Base-by-base conservation (phyloP, 1,140 invertebrate genomes). In the Nylanderia fulva region DNA sequence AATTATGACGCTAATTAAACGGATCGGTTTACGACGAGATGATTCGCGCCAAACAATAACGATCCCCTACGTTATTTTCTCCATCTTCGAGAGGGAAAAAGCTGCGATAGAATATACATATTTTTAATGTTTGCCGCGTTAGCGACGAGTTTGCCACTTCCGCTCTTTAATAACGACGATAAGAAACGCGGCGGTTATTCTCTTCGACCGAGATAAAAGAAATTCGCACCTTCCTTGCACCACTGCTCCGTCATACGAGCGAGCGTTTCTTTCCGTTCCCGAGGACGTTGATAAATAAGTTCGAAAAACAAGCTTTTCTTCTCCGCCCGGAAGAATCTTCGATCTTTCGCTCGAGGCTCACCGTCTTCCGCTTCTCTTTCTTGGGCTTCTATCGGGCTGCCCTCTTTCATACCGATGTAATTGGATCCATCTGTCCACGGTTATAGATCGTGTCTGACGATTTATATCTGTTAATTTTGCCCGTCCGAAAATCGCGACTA, bases 1-100 rank as follows among this genome's bases (percentile, higher is more conserved):
- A 68, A 79, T 79, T 79, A 79, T 79, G 76, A 79, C 15, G 76
- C 76, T 79, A 68, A 79, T 79, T 79, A 79, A 79, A 79, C 76
- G 33, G 29, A 63, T 58, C 76, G 61, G 61, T 79, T 79, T 79
- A 79, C 61, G 76, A 79, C 21, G 21, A 58, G 48, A 61, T 21
- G 58, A 68, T n/a, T 52, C 74, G 52, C 42, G 52, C 24, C 64
- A n/a, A 52, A 33, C 56, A 72, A 56, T 86, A n/a, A n/a, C 48
- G 3, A 39, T 33, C 66, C 3, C 48, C 8, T 36, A 29, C 45
- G 24, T 60, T 77, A 66, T 66, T 15, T 42, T 13, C 18, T 48
- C 45, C 15, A n/a, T n/a, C n/a, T n/a, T 39, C 61, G 15, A 54
- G 45, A 11, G 24, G 33, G 1, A 42, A 4, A 48, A 5, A 18